Evolutionary conservation across 1,140 invertebrate species (phyloP).

Genomic region (Papilio machaon): DNA sequence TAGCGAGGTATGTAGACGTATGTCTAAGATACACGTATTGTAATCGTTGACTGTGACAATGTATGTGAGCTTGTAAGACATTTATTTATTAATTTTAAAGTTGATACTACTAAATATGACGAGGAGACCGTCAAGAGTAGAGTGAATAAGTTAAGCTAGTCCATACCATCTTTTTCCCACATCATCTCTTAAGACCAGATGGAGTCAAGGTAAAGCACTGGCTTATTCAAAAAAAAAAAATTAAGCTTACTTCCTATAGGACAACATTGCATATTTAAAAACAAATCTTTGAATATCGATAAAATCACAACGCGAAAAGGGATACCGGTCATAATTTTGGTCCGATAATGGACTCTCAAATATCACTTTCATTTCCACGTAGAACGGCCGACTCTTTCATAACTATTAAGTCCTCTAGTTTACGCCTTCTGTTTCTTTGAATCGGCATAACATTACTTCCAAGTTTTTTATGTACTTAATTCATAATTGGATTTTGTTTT

Average conservation of each 20-base stretch:
- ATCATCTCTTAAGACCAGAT: too few relatives aligned
- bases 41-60: background rate
- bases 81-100: background rate
- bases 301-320: background rate
- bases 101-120: background rate
- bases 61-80: background rate
- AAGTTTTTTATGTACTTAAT: background rate
- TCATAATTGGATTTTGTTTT: background rate
- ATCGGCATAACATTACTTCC: constrained; percentile 27
- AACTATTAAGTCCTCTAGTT: constrained; percentile 74
- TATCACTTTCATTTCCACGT: constrained; percentile 77
- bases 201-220: too few relatives aligned
- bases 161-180: too few relatives aligned
- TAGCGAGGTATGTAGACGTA: background rate
- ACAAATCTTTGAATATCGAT: too few relatives aligned
- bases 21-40: constrained; percentile 1
- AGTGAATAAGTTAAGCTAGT: too few relatives aligned
- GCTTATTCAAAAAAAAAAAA: too few relatives aligned
- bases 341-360: constrained; percentile 62
- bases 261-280: background rate
- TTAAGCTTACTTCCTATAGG: background rate
- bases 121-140: too few relatives aligned
- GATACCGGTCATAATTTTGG: constrained; percentile 55
- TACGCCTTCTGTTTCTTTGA: constrained; percentile 59
- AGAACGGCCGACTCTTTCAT: constrained; percentile 65